Evolutionary conservation across 2,113 vertebrate genomes (phyloP).

Genomic region (Penelope pileata): DNA sequence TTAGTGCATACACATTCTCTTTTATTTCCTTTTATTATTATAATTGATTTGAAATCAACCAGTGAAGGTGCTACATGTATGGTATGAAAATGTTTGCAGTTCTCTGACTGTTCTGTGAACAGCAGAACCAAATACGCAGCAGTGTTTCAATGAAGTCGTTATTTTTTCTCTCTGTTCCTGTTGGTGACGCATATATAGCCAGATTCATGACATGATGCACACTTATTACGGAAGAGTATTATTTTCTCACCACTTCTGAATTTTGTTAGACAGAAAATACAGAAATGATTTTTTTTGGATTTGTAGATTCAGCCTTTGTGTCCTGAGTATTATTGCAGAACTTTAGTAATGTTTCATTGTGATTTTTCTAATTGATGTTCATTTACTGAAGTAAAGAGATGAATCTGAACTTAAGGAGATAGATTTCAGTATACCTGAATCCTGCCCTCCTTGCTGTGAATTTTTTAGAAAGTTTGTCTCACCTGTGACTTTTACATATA

Average conservation of each 20-base stretch:
- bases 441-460: background rate
- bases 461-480: background rate
- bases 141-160: rapidly evolving
- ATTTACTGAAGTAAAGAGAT: background rate
- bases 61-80: background rate
- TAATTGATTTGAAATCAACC: background rate
- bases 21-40: background rate
- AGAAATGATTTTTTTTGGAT: background rate
- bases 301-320: background rate
- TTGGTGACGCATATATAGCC: background rate
- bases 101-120: background rate
- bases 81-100: background rate
- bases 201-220: background rate
- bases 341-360: background rate
- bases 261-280: background rate
- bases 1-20: background rate
- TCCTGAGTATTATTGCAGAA: background rate
- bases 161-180: background rate
- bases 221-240: rapidly evolving
- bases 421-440: background rate
- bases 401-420: background rate
- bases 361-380: background rate
- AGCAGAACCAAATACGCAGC: background rate
- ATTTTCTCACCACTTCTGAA: rapidly evolving
- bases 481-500: background rate